Conservation (phyloP, 2,797 vertebrate genomes). For the Scolopax rusticola region DNA sequence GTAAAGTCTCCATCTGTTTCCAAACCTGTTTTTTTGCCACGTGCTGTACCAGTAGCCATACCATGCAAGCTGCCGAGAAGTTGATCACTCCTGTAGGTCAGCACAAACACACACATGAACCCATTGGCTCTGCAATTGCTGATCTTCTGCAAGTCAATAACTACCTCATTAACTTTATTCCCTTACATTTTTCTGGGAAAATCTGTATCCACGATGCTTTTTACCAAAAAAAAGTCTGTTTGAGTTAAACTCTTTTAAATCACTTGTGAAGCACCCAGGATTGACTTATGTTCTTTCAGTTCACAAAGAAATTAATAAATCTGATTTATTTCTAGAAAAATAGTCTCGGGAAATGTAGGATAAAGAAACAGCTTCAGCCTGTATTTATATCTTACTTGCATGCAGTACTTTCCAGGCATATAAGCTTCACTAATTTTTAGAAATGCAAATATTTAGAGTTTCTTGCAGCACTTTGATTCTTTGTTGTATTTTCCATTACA, state of each 20-base stretch:
- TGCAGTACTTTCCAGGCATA: not conserved
- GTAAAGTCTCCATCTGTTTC: not conserved
- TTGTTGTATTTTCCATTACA: conserved; percentile 48
- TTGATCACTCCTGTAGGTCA: not conserved
- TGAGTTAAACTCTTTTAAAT: not conserved
- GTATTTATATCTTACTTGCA: conserved; percentile 2
- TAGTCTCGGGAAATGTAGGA: not conserved
- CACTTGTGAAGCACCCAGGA: not conserved
- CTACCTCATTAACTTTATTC: not conserved
- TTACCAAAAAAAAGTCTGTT: not conserved
- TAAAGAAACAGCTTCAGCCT: not conserved
- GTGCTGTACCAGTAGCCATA: not conserved
- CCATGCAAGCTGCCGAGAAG: not conserved
- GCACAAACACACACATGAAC: too few species aligned
- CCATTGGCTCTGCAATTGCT: not conserved
- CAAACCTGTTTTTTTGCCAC: not conserved
- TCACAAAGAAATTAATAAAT: not conserved
- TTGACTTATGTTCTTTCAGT: not conserved
- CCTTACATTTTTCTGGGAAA: not conserved
- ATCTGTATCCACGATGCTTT: not conserved
- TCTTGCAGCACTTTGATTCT: conserved; percentile 16
- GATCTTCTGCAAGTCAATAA: not conserved
- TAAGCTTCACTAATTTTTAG: conserved; percentile 41
- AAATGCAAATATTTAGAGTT: conserved; percentile 53
- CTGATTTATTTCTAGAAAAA: not conserved